These are phyloP conservation scores for Naja naja DNA, from an alignment of 2,113 vertebrate species.

Conservation along the genomic window DNA sequence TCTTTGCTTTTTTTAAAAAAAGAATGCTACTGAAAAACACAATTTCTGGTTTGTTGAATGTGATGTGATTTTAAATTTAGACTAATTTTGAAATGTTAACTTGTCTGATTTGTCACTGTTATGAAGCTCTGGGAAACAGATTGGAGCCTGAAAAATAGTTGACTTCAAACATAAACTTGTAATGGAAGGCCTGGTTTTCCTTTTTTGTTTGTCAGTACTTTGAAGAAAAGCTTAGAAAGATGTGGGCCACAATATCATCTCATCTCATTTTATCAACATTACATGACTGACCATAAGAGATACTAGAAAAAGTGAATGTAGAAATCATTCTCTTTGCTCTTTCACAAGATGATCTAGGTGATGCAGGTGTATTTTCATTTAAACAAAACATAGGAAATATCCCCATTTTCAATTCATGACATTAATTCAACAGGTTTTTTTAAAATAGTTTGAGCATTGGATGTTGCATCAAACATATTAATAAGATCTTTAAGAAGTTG, in stretches of 20 bases:
- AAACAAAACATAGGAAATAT: background rate
- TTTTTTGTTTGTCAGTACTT: slow-evolving; percentile 29
- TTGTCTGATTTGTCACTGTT: slow-evolving; percentile 28
- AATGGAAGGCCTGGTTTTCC: slow-evolving; percentile 21
- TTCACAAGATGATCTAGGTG: background rate
- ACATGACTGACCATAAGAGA: slow-evolving; percentile 43
- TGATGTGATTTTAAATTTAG: background rate
- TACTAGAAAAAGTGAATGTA: background rate
- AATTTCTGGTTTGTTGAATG: background rate
- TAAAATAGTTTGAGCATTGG: background rate
- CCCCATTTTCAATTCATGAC: background rate
- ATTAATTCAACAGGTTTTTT: background rate
- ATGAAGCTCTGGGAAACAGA: slow-evolving; percentile 26
- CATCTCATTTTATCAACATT: slow-evolving; percentile 39
- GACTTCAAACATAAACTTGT: background rate
- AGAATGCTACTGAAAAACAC: background rate
- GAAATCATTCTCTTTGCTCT: background rate
- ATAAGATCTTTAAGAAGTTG: background rate
- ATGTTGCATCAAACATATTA: background rate
- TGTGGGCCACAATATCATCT: slow-evolving; percentile 59
- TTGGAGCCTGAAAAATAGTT: background rate
- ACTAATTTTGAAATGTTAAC: slow-evolving; percentile 45
- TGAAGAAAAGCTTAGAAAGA: slow-evolving; percentile 49
- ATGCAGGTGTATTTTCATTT: background rate
- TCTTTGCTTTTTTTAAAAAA: background rate